Conservation (phyloP, 2,888 invertebrate genomes). For the Agrilus cyanescens region DNA sequence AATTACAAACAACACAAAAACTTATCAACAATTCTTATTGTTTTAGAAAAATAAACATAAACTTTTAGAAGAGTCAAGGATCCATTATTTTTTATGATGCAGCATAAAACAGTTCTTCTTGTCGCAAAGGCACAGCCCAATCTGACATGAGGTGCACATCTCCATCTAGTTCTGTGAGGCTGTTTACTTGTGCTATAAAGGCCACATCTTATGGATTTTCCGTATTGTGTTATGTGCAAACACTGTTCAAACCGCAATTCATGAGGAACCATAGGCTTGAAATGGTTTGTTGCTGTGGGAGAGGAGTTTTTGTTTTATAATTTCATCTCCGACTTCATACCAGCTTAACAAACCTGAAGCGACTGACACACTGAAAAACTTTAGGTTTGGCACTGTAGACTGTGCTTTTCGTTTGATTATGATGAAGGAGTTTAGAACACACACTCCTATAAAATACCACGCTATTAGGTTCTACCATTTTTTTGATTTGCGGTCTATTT, state of each 20-base stretch:
- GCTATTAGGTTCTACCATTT: too few relatives aligned
- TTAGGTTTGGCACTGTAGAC: neutral
- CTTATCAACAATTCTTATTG: too few relatives aligned
- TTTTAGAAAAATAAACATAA: too few relatives aligned
- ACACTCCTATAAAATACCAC: neutral
- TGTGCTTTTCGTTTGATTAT: neutral
- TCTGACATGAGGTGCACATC: neutral
- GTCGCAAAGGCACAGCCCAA: neutral
- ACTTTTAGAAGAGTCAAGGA: too few relatives aligned
- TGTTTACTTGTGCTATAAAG: neutral
- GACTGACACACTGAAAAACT: neutral
- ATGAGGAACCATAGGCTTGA: neutral
- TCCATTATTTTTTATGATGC: too few relatives aligned
- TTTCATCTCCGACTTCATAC: too few relatives aligned
- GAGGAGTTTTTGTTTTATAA: too few relatives aligned
- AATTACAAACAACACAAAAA: too few relatives aligned
- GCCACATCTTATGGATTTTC: neutral
- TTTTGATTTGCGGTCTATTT: too few relatives aligned
- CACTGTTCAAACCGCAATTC: neutral
- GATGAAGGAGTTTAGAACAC: neutral
- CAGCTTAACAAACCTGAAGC: neutral
- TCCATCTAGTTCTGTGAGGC: too few relatives aligned
- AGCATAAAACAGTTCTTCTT: too few relatives aligned
- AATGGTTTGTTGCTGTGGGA: too few relatives aligned
- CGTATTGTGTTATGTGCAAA: neutral